Percentiles rank a stretch among this genome's conserved stretches.
These are phyloP conservation scores for Apodemus agrarius DNA, from an alignment of 2,797 vertebrate genomes.

Conservation along the genomic window DNA sequence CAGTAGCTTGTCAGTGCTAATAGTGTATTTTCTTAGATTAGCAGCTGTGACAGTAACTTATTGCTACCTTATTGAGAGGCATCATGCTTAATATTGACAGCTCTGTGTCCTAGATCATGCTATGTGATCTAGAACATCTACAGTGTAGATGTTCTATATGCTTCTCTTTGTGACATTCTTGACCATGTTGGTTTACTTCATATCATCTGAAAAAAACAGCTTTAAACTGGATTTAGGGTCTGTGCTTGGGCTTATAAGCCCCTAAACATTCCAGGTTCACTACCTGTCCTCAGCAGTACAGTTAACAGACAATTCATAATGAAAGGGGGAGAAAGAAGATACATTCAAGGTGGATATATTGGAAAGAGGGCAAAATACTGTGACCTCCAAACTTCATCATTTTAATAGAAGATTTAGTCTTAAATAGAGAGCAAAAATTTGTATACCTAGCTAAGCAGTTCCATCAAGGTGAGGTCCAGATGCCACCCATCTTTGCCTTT, in stretches of 20 bases:
- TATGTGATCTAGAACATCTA: neutral
- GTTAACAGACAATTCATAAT: neutral
- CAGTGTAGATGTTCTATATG: neutral
- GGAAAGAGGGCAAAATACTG: neutral
- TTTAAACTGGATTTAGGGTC: neutral
- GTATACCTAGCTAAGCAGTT: neutral
- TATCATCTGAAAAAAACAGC: neutral
- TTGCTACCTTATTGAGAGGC: neutral
- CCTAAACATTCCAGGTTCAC: neutral
- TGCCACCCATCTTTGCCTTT: neutral
- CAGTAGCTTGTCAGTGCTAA: neutral
- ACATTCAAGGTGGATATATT: neutral
- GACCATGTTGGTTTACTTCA: neutral
- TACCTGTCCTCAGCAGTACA: neutral
- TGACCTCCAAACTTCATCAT: neutral
- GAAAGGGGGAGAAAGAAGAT: no score
- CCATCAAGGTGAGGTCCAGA: neutral
- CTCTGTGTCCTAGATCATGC: no score
- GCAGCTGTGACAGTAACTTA: neutral
- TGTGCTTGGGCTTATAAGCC: no score
- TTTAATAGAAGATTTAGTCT: neutral
- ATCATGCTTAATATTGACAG: neutral
- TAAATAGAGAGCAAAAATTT: neutral
- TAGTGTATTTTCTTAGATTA: neutral
- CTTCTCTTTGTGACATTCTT: neutral